phyloP scores from a whole-genome alignment of 2,888 invertebrate genomes.

The Cheilosia impressa region DNA sequence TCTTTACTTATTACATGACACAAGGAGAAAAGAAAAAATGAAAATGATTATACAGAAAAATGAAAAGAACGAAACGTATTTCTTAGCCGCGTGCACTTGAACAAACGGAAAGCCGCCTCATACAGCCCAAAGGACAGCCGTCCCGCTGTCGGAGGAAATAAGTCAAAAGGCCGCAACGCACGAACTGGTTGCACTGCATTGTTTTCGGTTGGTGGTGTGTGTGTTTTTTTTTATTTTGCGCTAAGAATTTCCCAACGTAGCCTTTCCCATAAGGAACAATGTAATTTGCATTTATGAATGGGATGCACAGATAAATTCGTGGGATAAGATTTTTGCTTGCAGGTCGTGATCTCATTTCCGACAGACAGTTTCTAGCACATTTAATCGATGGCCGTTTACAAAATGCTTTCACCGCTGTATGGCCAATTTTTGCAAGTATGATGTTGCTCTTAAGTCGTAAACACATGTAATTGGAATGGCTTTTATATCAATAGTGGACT shows the following conservation, averaged over 20 bases:
- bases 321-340: slow-evolving; percentile 52
- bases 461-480: too few species aligned
- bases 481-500: too few species aligned
- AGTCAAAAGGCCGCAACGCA: slow-evolving; percentile 73
- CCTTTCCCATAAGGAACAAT: slow-evolving; percentile 69
- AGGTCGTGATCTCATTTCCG: slow-evolving; percentile 56
- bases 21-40: slow-evolving; percentile 19
- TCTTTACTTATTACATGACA: slow-evolving; percentile 16
- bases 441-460: too few species aligned
- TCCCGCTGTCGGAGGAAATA: slow-evolving; percentile 65
- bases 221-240: slow-evolving; percentile 9
- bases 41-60: slow-evolving; percentile 1
- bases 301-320: slow-evolving; percentile 63
- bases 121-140: slow-evolving; percentile 52
- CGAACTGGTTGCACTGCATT: slow-evolving; percentile 70
- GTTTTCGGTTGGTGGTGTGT: slow-evolving; percentile 44
- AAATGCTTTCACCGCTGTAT: slow-evolving; percentile 30
- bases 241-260: slow-evolving; percentile 29
- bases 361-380: slow-evolving; percentile 53
- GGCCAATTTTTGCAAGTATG: too few species aligned
- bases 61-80: not conserved
- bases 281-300: slow-evolving; percentile 75
- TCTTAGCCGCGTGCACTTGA: slow-evolving; percentile 62
- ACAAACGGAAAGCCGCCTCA: slow-evolving; percentile 65
- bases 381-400: slow-evolving; percentile 25